phyloP scores from a whole-genome alignment of 2,113 vertebrate species.

The Myotis brandtii region DNA sequence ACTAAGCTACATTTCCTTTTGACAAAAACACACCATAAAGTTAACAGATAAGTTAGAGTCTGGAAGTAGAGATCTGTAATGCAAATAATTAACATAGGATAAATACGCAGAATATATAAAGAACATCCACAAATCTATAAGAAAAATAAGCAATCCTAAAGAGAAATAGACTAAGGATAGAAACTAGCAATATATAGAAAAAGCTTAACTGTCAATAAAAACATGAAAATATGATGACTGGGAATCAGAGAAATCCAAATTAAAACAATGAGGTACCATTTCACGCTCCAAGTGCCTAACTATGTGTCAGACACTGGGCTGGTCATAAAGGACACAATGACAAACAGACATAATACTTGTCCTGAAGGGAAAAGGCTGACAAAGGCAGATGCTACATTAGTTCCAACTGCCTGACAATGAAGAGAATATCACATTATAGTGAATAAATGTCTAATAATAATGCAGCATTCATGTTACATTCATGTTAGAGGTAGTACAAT shows the following conservation, averaged over 20 bases:
- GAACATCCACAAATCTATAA: neutral
- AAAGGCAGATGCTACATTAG: neutral
- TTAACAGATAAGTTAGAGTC: neutral
- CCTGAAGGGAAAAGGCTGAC: neutral
- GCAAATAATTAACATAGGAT: neutral
- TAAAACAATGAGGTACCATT: neutral
- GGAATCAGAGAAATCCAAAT: neutral
- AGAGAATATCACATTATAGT: neutral
- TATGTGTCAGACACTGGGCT: neutral
- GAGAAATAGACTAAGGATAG: neutral
- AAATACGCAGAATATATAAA: neutral
- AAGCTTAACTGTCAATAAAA: slow-evolving; percentile 10
- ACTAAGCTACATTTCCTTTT: neutral
- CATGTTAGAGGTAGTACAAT: neutral
- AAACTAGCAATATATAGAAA: slow-evolving; percentile 11
- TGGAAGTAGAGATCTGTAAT: neutral
- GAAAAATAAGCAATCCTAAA: neutral
- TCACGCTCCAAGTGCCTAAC: neutral
- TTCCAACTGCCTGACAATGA: neutral
- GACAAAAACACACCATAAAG: neutral
- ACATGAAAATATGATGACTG: neutral
- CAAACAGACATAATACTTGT: neutral
- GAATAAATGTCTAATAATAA: neutral
- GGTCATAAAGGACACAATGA: neutral
- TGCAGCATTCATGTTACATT: neutral